phyloP scores from a whole-genome alignment of 2,888 invertebrate species.

The Tinea semifulvella region DNA sequence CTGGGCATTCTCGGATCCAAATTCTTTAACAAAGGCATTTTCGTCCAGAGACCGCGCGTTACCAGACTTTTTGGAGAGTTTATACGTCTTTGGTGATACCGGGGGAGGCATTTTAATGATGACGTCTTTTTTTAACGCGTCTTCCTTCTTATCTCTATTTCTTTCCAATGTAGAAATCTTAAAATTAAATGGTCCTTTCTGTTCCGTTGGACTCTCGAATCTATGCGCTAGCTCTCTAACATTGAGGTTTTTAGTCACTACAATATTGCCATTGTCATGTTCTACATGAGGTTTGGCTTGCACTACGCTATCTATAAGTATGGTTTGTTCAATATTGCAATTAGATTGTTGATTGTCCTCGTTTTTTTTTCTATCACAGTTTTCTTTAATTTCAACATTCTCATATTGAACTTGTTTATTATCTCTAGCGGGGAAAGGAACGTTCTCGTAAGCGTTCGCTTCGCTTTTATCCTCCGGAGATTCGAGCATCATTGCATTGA shows the following conservation, averaged over 20 bases:
- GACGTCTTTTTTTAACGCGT: slow-evolving; percentile 30
- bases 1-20: slow-evolving; percentile 45
- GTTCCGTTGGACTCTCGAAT: slow-evolving; percentile 71
- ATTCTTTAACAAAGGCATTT: slow-evolving; percentile 76
- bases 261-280: slow-evolving; percentile 44
- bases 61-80: slow-evolving; percentile 66
- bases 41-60: slow-evolving; percentile 78
- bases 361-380: slow-evolving; percentile 31
- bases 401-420: slow-evolving; percentile 37
- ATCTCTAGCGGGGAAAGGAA: slow-evolving; percentile 31
- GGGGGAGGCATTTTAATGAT: slow-evolving; percentile 61
- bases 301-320: slow-evolving; percentile 19
- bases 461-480: slow-evolving; percentile 31
- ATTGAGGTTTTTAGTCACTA: slow-evolving; percentile 51
- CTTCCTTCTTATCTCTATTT: slow-evolving; percentile 32
- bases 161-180: slow-evolving; percentile 47
- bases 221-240: slow-evolving; percentile 71
- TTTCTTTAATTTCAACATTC: slow-evolving; percentile 44
- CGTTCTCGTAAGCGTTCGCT: slow-evolving; percentile 40
- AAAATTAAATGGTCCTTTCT: slow-evolving; percentile 65
- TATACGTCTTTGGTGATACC: slow-evolving; percentile 66
- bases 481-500: slow-evolving; percentile 66
- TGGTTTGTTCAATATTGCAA: slow-evolving; percentile 19
- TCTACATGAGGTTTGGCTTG: slow-evolving; percentile 26
- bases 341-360: slow-evolving; percentile 29